Evolutionary conservation across 2,113 vertebrate genomes (phyloP).

Genomic region (Nothobranchius kuhntae): DNA sequence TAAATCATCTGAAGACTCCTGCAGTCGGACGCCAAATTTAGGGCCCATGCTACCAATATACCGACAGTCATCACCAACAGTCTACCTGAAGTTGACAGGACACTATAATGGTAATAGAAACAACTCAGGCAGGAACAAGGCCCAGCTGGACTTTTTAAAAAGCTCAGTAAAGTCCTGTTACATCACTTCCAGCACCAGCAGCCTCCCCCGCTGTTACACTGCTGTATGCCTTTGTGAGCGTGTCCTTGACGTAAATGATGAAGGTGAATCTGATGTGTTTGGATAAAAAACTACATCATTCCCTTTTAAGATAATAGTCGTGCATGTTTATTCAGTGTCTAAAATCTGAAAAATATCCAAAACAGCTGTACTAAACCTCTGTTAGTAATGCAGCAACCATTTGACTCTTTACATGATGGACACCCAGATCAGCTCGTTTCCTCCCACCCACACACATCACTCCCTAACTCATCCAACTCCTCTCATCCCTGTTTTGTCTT

Average conservation of each 20-base stretch:
- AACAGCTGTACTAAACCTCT: too few species aligned
- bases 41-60: too few species aligned
- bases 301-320: too few species aligned
- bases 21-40: too few species aligned
- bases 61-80: too few species aligned
- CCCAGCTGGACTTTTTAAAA: too few species aligned
- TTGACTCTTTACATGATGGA: neutral
- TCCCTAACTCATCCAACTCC: neutral
- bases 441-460: neutral
- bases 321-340: too few species aligned
- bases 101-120: too few species aligned
- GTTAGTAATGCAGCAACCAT: neutral
- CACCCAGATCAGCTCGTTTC: slow-evolving; percentile 12
- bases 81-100: too few species aligned
- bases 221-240: neutral
- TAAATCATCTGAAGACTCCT: too few species aligned
- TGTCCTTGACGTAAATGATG: neutral
- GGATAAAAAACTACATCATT: neutral
- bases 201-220: neutral
- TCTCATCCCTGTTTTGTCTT: slow-evolving; percentile 1
- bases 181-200: neutral
- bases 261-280: slow-evolving; percentile 1
- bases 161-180: neutral
- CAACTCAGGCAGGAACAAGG: too few species aligned
- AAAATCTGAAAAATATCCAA: too few species aligned